phyloP scores from a whole-genome alignment of 1,140 invertebrate species.

The Armadillidium nasatum region DNA sequence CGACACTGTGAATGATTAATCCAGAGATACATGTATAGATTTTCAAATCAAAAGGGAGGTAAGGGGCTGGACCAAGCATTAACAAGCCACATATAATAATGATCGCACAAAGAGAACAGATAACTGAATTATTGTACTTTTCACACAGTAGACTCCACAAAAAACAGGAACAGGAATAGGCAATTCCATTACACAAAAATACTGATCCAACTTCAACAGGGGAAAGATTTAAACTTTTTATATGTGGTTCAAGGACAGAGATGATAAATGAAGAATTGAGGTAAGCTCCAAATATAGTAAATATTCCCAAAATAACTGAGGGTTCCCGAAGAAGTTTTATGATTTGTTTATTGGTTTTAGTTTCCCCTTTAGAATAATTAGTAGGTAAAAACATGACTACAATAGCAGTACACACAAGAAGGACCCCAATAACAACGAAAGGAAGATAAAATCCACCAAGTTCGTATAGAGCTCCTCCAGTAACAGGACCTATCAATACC shows the following conservation, averaged over 20 bases:
- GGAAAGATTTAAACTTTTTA: slow-evolving; percentile 65
- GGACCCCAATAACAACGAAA: slow-evolving; percentile 46
- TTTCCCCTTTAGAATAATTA: slow-evolving; percentile 51
- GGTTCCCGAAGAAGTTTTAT: slow-evolving; percentile 46
- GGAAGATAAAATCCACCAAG: slow-evolving; percentile 47
- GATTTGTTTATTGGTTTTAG: slow-evolving; percentile 58
- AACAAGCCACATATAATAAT: slow-evolving; percentile 63
- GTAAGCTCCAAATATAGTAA: slow-evolving; percentile 67
- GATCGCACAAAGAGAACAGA: slow-evolving; percentile 63
- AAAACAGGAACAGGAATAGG: slow-evolving; percentile 74
- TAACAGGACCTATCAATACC: slow-evolving; percentile 43
- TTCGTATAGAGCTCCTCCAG: slow-evolving; percentile 47
- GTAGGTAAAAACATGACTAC: slow-evolving; percentile 57
- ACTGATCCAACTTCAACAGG: slow-evolving; percentile 72
- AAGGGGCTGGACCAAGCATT: slow-evolving; percentile 62
- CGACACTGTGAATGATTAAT: slow-evolving; percentile 68
- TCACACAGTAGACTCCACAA: slow-evolving; percentile 76
- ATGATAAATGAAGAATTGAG: slow-evolving; percentile 76
- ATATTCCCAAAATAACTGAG: slow-evolving; percentile 55
- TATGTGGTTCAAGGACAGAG: slow-evolving; percentile 74
- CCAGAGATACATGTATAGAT: slow-evolving; percentile 56
- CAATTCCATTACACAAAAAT: slow-evolving; percentile 83
- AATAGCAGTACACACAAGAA: slow-evolving; percentile 44
- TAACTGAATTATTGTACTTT: slow-evolving; percentile 60
- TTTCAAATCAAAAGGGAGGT: slow-evolving; percentile 31